phyloP scores from a whole-genome alignment of 2,113 vertebrate species.

The Dolichallabes microphthalmus region DNA sequence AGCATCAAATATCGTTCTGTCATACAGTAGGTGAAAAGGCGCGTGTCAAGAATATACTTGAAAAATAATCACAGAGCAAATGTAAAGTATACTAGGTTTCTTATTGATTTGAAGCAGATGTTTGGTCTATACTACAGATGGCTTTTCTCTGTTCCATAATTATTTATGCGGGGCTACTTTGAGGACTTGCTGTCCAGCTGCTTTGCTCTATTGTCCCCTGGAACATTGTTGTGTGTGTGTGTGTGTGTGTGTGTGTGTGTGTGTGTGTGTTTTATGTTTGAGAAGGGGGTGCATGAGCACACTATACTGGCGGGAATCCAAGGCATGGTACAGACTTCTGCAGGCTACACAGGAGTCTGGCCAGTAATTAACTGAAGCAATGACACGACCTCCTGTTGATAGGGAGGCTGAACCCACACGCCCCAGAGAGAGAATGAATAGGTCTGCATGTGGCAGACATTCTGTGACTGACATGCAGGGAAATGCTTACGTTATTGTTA shows the following conservation, averaged over 20 bases:
- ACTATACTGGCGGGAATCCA: not conserved
- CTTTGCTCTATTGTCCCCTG: slow-evolving; percentile 46
- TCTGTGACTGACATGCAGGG: slow-evolving; percentile 28
- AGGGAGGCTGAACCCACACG: slow-evolving; percentile 10
- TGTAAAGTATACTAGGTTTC: slow-evolving; percentile 2
- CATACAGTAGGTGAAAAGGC: not conserved
- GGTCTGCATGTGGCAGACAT: slow-evolving; percentile 26
- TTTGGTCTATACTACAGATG: slow-evolving; percentile 55
- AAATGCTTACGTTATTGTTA: slow-evolving; percentile 48
- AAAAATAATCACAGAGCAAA: slow-evolving; percentile 6
- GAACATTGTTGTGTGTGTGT: slow-evolving; percentile 21
- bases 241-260: not conserved
- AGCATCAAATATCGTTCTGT: not conserved
- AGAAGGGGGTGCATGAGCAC: slow-evolving; percentile 14
- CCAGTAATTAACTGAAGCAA: slow-evolving; percentile 55
- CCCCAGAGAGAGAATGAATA: not conserved
- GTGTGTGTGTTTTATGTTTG: not conserved
- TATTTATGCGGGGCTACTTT: slow-evolving; percentile 44
- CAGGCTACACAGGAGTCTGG: slow-evolving; percentile 20
- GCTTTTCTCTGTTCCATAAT: slow-evolving; percentile 49
- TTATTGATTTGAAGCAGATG: slow-evolving; percentile 61
- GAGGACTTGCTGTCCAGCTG: slow-evolving; percentile 56
- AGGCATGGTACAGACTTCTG: slow-evolving; percentile 26
- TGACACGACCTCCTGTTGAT: slow-evolving; percentile 56
- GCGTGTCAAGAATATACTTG: not conserved